Base-by-base conservation (phyloP, 2,888 invertebrate species). In the Euplexia lucipara region DNA sequence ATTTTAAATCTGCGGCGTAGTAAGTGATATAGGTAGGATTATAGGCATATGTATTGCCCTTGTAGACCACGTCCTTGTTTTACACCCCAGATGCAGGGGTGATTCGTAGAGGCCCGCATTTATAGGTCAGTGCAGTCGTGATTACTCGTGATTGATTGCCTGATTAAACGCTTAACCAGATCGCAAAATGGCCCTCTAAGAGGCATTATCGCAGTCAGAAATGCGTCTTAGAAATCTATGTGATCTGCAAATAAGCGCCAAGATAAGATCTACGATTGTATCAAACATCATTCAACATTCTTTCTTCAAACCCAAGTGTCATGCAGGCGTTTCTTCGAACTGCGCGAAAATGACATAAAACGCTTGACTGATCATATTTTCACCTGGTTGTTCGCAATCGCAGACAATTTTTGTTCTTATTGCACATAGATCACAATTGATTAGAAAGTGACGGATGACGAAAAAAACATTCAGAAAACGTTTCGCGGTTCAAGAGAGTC, bases 351-450 rank as follows among this genome's bases (percentile, higher is more conserved):
- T 61, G 35, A 59, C 45, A 47, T 56, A 79, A 56, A 70, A 65
- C 66, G 75, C 66, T 80, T 68, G 57, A 75, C 61, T 76, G 71
- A 42, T 35, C 47, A 74, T 64, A 77, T 77, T 82, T 81, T 81
- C 78, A 73, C 75, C 57, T 62, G 44, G 59, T 67, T 53, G 62
- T 60, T 66, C 34, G 66, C 67, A 59, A 64, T 59, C 30, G 37
- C 48, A 42, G n/a, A 22, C 56, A 30, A 52, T 60, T 71, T 70
- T 78, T 64, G 54, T 59, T 82, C 58, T 81, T 64, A 60, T 80
- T 83, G 70, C 35, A 52, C 62, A 52, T 54, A 49, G 64, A 72
- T 83, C 70, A 81, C 83, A 81, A 83, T 81, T 76, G 81, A 83
- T 83, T 81, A 83, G 81, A 81, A 81, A 81, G 81, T 81, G 70